Conservation (phyloP, 2,888 invertebrate species). For the Stenichneumon culpator region DNA sequence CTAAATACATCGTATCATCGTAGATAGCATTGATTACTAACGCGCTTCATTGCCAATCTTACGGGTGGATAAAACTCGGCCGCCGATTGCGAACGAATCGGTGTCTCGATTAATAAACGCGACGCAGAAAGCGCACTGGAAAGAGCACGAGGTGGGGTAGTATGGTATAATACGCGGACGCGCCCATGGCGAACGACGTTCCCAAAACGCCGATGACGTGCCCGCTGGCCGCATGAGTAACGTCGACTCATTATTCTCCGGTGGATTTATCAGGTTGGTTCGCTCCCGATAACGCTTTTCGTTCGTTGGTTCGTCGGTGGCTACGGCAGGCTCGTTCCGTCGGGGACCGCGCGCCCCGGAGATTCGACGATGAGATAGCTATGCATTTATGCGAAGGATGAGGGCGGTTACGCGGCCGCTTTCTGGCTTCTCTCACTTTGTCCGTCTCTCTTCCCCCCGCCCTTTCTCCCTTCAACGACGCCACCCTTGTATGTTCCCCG, state of each 20-base stretch:
- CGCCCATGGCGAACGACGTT: slow-evolving; percentile 36
- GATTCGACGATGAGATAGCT: slow-evolving; percentile 80
- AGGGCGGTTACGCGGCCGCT: slow-evolving; percentile 58
- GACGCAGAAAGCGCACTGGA: slow-evolving; percentile 37
- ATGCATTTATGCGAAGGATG: slow-evolving; percentile 79
- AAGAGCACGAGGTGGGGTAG: slow-evolving; percentile 36
- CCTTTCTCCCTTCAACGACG: slow-evolving; percentile 32
- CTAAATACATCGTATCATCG: slow-evolving; percentile 3
- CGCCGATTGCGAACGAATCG: slow-evolving; percentile 51
- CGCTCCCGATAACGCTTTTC: slow-evolving; percentile 81
- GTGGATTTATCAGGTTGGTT: slow-evolving; percentile 81
- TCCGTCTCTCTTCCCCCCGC: slow-evolving; percentile 32
- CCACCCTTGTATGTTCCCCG: slow-evolving; percentile 51
- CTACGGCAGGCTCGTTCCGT: slow-evolving; percentile 43
- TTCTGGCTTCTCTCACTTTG: slow-evolving; percentile 57
- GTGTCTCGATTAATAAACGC: slow-evolving; percentile 59
- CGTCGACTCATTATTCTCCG: slow-evolving; percentile 82
- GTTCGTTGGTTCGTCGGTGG: slow-evolving; percentile 78
- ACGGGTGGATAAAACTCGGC: slow-evolving; percentile 4
- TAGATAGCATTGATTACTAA: slow-evolving; percentile 30
- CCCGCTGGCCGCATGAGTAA: slow-evolving; percentile 80
- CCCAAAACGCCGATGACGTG: slow-evolving; percentile 68
- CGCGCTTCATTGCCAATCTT: slow-evolving; percentile 43
- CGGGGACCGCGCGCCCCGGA: slow-evolving; percentile 66
- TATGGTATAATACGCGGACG: slow-evolving; percentile 49